A percentile compares a stretch with the other conserved stretches of the same genome.
Conservation (phyloP, 1,140 invertebrate genomes). For the Subanguina moxae region DNA sequence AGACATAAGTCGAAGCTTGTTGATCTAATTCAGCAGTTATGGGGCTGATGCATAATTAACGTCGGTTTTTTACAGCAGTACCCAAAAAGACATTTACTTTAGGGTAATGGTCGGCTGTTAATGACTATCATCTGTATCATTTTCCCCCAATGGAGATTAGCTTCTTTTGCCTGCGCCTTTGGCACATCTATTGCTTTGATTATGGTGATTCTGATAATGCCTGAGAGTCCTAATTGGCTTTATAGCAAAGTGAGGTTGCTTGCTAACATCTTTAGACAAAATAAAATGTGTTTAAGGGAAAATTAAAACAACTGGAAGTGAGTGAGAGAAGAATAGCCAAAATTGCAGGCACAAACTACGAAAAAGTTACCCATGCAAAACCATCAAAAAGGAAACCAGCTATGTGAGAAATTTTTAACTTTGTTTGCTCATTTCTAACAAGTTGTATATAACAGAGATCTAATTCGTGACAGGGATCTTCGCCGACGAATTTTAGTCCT, state of each 20-base stretch:
- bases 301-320: conserved; percentile 50
- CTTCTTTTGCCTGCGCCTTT: conserved; percentile 30
- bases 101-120: background rate
- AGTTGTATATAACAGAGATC: conserved; percentile 5
- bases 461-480: background rate
- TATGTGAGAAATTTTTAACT: conserved; percentile 18
- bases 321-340: conserved; percentile 51
- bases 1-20: too few relatives aligned
- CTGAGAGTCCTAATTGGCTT: conserved; percentile 57
- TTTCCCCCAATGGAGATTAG: background rate
- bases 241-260: conserved; percentile 27
- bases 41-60: too few relatives aligned
- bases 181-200: conserved; percentile 48
- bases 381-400: conserved; percentile 42
- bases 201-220: conserved; percentile 53
- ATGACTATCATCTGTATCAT: background rate
- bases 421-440: too few relatives aligned
- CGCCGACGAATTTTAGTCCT: background rate
- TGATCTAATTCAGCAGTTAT: too few relatives aligned
- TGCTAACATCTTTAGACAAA: conserved; percentile 3
- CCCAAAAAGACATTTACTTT: too few relatives aligned
- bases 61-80: too few relatives aligned
- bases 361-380: conserved; percentile 40
- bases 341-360: conserved; percentile 47
- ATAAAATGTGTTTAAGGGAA: background rate